A percentile compares a stretch with the other conserved stretches of the same genome.
Evolutionary conservation across 1,140 invertebrate genomes (phyloP).

Genomic region (Rhysida immarginata): DNA sequence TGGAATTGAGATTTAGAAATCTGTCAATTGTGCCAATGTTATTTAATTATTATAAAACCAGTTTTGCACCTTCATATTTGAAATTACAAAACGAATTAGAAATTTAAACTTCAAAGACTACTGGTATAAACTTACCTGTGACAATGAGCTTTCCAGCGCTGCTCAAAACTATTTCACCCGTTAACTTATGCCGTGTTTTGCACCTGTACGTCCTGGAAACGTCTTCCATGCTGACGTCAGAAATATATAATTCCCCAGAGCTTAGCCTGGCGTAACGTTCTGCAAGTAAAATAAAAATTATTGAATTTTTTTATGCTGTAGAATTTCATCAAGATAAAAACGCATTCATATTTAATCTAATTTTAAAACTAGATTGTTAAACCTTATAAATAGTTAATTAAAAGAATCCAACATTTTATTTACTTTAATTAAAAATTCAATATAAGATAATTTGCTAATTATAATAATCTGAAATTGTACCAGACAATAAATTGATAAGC

Average conservation of each 20-base stretch:
- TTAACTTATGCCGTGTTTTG: conserved; percentile 64
- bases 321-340: no score
- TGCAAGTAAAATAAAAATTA: conserved; percentile 28
- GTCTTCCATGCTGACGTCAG: conserved; percentile 51
- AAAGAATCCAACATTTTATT: no score
- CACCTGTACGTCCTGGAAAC: conserved; percentile 63
- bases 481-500: no score
- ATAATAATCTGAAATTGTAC: no score
- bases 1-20: neutral
- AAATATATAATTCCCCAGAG: conserved; percentile 69
- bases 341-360: no score
- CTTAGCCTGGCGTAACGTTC: conserved; percentile 66
- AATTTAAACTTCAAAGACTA: neutral
- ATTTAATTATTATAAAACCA: neutral
- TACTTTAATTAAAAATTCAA: no score
- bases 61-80: neutral
- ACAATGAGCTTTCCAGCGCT: conserved; percentile 43
- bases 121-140: conserved; percentile 28
- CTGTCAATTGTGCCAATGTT: neutral
- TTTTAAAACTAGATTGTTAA: no score
- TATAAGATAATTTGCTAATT: no score
- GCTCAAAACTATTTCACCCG: conserved; percentile 47
- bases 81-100: neutral
- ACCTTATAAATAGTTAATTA: no score
- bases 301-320: no score